Percentiles rank a stretch among this genome's conserved stretches.
Conservation (phyloP, 2,888 invertebrate species). For the Trilocha varians region DNA sequence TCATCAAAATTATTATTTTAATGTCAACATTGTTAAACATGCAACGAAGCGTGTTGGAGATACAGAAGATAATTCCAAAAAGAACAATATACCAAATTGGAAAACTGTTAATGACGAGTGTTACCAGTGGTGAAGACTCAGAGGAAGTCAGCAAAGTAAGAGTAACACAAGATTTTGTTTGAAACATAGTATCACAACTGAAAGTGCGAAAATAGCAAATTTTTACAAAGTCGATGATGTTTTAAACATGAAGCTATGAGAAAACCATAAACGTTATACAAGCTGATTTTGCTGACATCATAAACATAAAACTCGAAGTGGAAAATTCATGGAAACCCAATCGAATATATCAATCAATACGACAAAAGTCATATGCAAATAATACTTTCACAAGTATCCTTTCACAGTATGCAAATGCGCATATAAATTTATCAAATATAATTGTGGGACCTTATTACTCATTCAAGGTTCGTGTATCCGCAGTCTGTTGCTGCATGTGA, state of each 20-base stretch:
- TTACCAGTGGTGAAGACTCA: too few relatives aligned
- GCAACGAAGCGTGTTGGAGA: neutral
- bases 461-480: conserved; percentile 67
- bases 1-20: conserved; percentile 35
- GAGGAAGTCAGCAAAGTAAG: too few relatives aligned
- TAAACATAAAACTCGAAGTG: neutral
- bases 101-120: too few relatives aligned
- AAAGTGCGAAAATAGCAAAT: too few relatives aligned
- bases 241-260: neutral
- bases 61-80: neutral
- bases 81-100: too few relatives aligned
- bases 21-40: conserved; percentile 42
- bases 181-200: too few relatives aligned
- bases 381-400: conserved; percentile 51
- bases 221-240: too few relatives aligned
- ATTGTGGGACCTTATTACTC: conserved; percentile 68
- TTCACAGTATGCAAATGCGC: conserved; percentile 62
- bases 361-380: conserved; percentile 13
- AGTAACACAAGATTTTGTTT: too few relatives aligned
- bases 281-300: neutral
- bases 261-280: neutral
- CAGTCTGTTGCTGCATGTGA: conserved; percentile 55
- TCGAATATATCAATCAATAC: conserved; percentile 4
- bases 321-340: neutral
- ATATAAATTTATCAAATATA: conserved; percentile 71